A percentile compares a stretch with the other conserved stretches of the same genome.
These are phyloP conservation scores for Pterocles gutturalis DNA, from an alignment of 2,113 vertebrate species.

Conservation along the genomic window DNA sequence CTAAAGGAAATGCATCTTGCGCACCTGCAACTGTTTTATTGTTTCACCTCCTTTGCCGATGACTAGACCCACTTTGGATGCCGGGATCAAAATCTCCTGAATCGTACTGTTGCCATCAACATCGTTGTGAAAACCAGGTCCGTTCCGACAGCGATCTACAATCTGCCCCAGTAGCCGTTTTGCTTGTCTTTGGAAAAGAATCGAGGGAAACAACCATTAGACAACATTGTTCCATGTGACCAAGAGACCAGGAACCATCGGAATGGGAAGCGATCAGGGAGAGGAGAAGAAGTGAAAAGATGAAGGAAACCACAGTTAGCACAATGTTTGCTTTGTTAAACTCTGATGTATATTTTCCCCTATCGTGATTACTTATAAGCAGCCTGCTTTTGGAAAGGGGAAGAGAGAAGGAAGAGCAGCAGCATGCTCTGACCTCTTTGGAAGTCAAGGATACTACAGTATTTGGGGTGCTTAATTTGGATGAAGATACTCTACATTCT, in stretches of 20 bases:
- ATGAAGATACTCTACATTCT: background rate
- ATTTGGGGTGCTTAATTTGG: background rate
- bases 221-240: background rate
- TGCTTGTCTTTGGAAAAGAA: slow-evolving; percentile 88
- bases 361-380: background rate
- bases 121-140: slow-evolving; percentile 92
- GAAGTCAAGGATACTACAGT: background rate
- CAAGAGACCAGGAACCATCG: background rate
- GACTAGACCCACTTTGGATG: slow-evolving; percentile 98
- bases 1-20: slow-evolving; percentile 14
- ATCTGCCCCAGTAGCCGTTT: slow-evolving; percentile 96
- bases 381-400: background rate
- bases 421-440: slow-evolving; percentile 54
- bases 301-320: slow-evolving; percentile 73
- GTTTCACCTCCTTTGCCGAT: slow-evolving; percentile 99
- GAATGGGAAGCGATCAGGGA: slow-evolving; percentile 38
- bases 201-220: slow-evolving; percentile 65
- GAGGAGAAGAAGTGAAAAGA: slow-evolving; percentile 56
- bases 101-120: slow-evolving; percentile 90
- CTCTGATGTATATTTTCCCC: background rate
- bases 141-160: slow-evolving; percentile 97
- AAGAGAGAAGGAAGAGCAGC: slow-evolving; percentile 36
- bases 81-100: slow-evolving; percentile 96
- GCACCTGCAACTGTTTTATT: slow-evolving; percentile 97
- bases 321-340: background rate